A percentile compares a stretch with the other conserved stretches of the same genome.
Evolutionary conservation across 2,888 invertebrate genomes (phyloP).

Genomic region (Acrobasis consociella): DNA sequence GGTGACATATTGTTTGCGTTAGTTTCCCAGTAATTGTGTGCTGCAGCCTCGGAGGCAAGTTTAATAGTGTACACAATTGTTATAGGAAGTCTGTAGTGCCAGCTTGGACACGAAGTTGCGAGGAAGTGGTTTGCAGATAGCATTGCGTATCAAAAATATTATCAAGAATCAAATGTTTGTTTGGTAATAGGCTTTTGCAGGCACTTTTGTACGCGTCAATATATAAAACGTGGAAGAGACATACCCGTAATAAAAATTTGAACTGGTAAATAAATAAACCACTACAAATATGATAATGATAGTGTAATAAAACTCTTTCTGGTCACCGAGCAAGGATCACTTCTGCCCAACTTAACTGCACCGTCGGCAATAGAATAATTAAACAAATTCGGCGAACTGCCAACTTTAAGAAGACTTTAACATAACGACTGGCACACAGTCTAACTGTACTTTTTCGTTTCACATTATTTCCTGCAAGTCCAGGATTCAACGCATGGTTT

Average conservation of each 20-base stretch:
- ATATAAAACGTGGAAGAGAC: no score
- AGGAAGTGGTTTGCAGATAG: no score
- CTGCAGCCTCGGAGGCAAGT: not conserved
- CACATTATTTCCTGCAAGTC: no score
- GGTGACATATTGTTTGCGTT: slow-evolving; percentile 22
- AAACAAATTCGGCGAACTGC: slow-evolving; percentile 11
- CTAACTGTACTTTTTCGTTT: not conserved
- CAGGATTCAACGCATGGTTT: no score
- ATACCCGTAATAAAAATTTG: no score
- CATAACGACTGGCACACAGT: not conserved
- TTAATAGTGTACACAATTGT: slow-evolving; percentile 16
- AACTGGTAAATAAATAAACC: no score
- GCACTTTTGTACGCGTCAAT: no score
- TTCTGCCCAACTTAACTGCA: not conserved
- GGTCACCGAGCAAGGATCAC: not conserved
- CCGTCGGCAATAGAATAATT: slow-evolving; percentile 18
- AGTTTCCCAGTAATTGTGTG: not conserved
- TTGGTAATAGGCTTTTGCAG: no score
- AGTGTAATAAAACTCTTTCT: not conserved
- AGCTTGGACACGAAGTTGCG: not conserved
- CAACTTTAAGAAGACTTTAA: not conserved
- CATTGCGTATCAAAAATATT: no score
- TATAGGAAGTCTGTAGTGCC: not conserved
- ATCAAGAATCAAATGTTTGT: no score
- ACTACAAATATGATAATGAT: no score